Evolutionary conservation across 92 coral and sea anemone species (phyloP).

Genomic region (Epizoanthus stellaris): DNA sequence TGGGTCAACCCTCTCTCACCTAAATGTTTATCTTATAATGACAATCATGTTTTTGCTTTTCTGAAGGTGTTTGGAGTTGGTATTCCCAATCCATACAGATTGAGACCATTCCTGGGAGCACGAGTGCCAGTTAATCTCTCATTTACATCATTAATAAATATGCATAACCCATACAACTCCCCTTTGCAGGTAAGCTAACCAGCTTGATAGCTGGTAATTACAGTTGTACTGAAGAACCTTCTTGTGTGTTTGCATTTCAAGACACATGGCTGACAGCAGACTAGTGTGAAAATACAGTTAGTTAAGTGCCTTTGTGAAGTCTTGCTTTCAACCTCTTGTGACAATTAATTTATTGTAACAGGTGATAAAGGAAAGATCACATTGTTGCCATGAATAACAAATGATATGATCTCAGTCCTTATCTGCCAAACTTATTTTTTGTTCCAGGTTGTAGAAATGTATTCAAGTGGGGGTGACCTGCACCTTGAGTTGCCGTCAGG

Average conservation of each 20-base stretch:
- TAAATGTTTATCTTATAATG: background rate
- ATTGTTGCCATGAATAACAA: too few relatives aligned
- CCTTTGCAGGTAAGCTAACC: constrained; percentile 81
- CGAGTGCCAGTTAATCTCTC: constrained; percentile 90
- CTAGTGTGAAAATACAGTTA: too few relatives aligned
- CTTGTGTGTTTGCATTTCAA: too few relatives aligned
- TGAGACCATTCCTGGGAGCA: constrained; percentile 97
- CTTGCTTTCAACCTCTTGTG: too few relatives aligned
- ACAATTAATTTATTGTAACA: too few relatives aligned
- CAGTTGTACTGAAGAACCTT: too few relatives aligned
- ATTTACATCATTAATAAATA: constrained; percentile 90
- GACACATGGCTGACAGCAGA: too few relatives aligned
- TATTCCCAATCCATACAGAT: constrained; percentile 95
- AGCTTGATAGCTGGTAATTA: too few relatives aligned
- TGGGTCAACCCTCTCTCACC: background rate
- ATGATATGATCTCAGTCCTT: too few relatives aligned
- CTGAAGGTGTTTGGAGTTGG: constrained; percentile 98
- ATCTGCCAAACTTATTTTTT: background rate
- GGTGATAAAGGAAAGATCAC: too few relatives aligned
- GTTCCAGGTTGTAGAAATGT: constrained; percentile 90
- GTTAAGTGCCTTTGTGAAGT: too few relatives aligned
- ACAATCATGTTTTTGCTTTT: background rate
- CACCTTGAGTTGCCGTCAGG: constrained; percentile 98
- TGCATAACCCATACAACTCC: constrained; percentile 91
- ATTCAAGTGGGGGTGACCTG: constrained; percentile 97